These are phyloP conservation scores for Drosophila acutilabella DNA, from an alignment of 2,888 invertebrate species.

Conservation along the genomic window DNA sequence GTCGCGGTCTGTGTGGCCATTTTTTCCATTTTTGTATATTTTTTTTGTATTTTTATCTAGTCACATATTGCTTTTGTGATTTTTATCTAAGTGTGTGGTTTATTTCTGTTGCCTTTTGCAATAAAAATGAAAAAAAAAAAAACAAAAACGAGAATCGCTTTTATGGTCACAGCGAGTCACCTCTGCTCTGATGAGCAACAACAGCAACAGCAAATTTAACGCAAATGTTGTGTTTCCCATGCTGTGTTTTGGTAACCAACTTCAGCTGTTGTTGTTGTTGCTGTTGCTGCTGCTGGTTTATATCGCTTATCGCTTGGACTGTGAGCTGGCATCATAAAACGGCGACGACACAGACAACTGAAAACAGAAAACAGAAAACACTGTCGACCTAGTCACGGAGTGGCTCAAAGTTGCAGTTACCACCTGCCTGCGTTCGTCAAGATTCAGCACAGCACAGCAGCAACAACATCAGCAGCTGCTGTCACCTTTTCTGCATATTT, in stretches of 20 bases:
- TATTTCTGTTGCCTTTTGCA: conserved; percentile 72
- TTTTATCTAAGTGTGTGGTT: conserved; percentile 82
- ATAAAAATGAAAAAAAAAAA: conserved; percentile 45
- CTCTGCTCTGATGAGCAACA: conserved; percentile 61
- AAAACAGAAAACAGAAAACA: conserved; percentile 29
- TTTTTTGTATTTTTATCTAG: conserved; percentile 78
- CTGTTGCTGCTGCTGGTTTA: conserved; percentile 38
- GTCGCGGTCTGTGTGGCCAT: conserved; percentile 54
- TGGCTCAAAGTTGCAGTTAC: conserved; percentile 42
- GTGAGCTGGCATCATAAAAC: conserved; percentile 64
- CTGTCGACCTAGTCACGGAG: conserved; percentile 58
- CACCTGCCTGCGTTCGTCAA: conserved; percentile 60
- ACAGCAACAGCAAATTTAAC: conserved; percentile 58
- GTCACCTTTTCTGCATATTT: conserved; percentile 39
- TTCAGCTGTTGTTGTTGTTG: conserved; percentile 17
- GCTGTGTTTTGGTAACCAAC: conserved; percentile 55
- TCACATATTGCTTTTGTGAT: conserved; percentile 83
- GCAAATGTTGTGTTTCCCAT: conserved; percentile 81
- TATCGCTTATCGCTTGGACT: conserved; percentile 67
- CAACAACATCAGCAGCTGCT: conserved; percentile 38
- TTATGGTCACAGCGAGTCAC: conserved; percentile 79
- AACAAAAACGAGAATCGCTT: conserved; percentile 68
- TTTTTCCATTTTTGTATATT: conserved; percentile 30
- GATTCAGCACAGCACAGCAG: conserved; percentile 38
- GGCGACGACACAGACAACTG: conserved; percentile 48